Conservation (phyloP, 2,888 invertebrate genomes). For the Cephus pulcher region DNA sequence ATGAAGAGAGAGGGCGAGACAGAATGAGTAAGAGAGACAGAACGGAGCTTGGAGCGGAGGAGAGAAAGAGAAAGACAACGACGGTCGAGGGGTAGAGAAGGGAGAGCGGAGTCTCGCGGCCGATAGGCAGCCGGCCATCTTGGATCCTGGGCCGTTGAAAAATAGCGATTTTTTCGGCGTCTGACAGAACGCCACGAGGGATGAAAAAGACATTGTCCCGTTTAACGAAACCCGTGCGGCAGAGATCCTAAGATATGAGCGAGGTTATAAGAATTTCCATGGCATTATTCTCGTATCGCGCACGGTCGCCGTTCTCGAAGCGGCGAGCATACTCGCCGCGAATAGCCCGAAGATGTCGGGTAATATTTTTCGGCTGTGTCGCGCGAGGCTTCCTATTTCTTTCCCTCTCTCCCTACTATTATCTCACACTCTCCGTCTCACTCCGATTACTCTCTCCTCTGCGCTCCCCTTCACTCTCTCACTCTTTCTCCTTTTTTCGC, state of each 20-base stretch:
- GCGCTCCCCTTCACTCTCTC: neutral
- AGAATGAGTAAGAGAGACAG: conserved; percentile 12
- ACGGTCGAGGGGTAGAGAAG: conserved; percentile 3
- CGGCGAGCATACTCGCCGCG: neutral
- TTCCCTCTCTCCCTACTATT: neutral
- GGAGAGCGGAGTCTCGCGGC: conserved; percentile 30
- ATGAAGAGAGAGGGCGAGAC: conserved; percentile 12
- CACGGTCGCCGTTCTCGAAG: neutral
- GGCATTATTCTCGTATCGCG: neutral
- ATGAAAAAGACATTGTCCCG: conserved; percentile 8
- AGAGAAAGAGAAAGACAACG: conserved; percentile 14
- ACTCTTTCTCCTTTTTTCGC: conserved; percentile 5
- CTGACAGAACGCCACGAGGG: conserved; percentile 51
- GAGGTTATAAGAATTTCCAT: neutral
- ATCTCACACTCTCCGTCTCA: neutral
- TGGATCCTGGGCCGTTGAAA: conserved; percentile 61
- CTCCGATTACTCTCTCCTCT: conserved; percentile 9
- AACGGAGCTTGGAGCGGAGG: conserved; percentile 14
- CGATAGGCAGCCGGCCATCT: conserved; percentile 59
- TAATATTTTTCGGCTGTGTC: conserved; percentile 18
- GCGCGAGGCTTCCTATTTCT: neutral
- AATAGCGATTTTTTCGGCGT: conserved; percentile 50
- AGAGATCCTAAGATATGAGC: neutral
- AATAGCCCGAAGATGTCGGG: conserved; percentile 35
- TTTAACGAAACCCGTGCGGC: neutral